Evolutionary conservation across 2,797 vertebrate genomes (phyloP).

Genomic region (Tachyglossus aculeatus): DNA sequence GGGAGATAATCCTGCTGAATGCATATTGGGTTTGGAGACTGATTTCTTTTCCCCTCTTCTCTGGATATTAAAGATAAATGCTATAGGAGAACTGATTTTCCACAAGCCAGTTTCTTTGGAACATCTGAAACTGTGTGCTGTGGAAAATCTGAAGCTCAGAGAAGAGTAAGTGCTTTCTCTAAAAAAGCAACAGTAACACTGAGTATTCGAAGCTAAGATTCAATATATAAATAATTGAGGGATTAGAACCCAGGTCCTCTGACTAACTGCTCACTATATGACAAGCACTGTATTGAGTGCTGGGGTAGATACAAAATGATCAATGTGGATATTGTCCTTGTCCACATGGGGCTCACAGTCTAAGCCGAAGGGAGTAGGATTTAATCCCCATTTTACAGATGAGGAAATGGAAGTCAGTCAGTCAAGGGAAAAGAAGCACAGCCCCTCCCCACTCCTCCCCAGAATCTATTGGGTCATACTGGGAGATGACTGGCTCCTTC

Average conservation of each 20-base stretch:
- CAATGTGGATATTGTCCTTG: too few species aligned
- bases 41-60: not conserved
- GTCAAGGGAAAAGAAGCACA: too few species aligned
- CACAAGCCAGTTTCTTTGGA: not conserved
- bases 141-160: not conserved
- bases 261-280: too few species aligned
- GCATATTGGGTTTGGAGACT: not conserved
- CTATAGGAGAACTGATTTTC: not conserved
- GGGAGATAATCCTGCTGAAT: not conserved
- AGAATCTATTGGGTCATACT: too few species aligned
- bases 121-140: not conserved
- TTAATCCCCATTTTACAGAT: too few species aligned
- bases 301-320: too few species aligned
- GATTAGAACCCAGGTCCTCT: constrained; percentile 5
- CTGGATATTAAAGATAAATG: not conserved
- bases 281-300: too few species aligned
- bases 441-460: too few species aligned
- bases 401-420: too few species aligned
- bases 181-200: constrained; percentile 5
- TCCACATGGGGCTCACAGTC: too few species aligned
- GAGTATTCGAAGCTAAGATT: not conserved
- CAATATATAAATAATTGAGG: not conserved
- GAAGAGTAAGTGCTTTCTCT: not conserved
- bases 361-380: too few species aligned
- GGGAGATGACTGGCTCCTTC: too few species aligned